Evolutionary conservation across 37 sponge, comb jelly and placozoan genomes (phyloP).

Genomic region (Beroe ovata): DNA sequence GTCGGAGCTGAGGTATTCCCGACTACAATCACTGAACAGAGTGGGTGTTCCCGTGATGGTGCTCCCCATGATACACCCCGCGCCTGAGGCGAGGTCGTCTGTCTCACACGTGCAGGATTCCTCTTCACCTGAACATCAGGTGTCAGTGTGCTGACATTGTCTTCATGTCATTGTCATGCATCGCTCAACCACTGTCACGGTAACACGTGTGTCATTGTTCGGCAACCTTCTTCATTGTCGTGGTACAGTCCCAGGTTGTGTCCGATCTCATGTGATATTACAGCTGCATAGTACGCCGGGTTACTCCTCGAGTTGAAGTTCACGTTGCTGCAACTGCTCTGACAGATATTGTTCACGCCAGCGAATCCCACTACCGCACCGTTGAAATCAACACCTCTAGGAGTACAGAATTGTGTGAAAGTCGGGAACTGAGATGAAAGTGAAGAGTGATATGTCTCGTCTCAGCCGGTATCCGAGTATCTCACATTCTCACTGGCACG

Average conservation of each 20-base stretch:
- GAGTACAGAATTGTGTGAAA: background rate
- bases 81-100: background rate
- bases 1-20: background rate
- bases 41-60: background rate
- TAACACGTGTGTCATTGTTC: no score
- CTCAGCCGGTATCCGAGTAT: no score
- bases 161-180: no score
- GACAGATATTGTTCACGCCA: slow-evolving; percentile 24
- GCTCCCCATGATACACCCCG: slow-evolving; percentile 28
- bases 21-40: slow-evolving; percentile 35
- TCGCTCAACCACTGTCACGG: no score
- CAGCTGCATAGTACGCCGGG: slow-evolving; percentile 58
- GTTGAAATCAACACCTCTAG: slow-evolving; percentile 40
- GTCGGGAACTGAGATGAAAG: background rate
- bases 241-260: slow-evolving; percentile 73
- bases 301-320: slow-evolving; percentile 22
- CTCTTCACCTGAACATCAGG: no score
- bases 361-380: slow-evolving; percentile 44
- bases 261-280: slow-evolving; percentile 71
- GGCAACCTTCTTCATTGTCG: slow-evolving; percentile 69
- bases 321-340: background rate
- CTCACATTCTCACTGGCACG: no score
- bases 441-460: no score
- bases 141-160: no score
- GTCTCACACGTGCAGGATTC: no score